Evolutionary conservation across 2,888 invertebrate species (phyloP), one percentile per base, ranked within the genome.

Genomic region (Eilema griseolum): DNA sequence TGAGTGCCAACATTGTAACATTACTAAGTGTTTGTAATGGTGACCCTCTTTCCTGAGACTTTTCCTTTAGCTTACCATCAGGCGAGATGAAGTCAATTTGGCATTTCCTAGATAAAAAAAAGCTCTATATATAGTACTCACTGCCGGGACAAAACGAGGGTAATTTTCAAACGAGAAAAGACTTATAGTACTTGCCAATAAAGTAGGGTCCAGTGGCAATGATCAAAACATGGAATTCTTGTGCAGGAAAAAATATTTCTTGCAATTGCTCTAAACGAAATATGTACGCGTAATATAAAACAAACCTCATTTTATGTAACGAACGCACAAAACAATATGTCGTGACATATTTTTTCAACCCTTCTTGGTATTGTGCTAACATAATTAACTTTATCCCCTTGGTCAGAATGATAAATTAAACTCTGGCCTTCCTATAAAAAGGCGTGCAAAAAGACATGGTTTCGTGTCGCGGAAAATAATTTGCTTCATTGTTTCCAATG

Each of bases 341-440:
- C 73, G 46, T 20, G 60, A 73, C 71, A 78, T 78, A 74, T 80
- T 80, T 80, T 76, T 70, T 67, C 56, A 75, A 73, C 80, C 78
- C 77, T 75, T 73, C 73, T 67, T 70, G 67, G 77, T 71, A 72
- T 73, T 80, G 80, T 78, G 37, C 73, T 74, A 75, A 80, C 77
- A 78, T 80, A 80, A 80, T 80, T 80, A 80, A 78, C 73, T 72
- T 61, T 66, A 78, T 78, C 74, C 26, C 46, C 67, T 31, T 59
- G 24, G 64, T 33, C 64, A 60, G 75, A 75, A 80, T 80, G 80
- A 80, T 77, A 80, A 80, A 80, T 80, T 80, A 64, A 69, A 56
- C 68, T 46, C 52, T 11, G 24, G 12, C 46, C 31, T 24, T 52
- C 57, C 56, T 33, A 76, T 70, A 78, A 80, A 79, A 80, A 79